Percentiles rank a stretch among this genome's conserved stretches.
Evolutionary conservation across 2,888 invertebrate species (phyloP).

Genomic region (Hirtodrosophila confusa): DNA sequence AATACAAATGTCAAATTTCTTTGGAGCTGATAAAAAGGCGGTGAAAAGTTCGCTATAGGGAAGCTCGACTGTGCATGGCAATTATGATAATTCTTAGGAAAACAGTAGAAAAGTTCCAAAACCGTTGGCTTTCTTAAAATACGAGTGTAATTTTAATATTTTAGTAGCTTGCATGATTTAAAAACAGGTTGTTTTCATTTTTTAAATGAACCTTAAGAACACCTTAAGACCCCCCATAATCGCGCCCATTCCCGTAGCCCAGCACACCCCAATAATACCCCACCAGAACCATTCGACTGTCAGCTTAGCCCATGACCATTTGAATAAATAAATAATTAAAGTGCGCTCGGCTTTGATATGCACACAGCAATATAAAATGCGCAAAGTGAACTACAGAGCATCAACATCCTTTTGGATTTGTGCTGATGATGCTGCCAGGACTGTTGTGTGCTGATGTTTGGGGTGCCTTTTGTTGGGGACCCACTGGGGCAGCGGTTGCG

Average conservation of each 20-base stretch:
- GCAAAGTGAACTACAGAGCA: slow-evolving; percentile 26
- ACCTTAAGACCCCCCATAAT: slow-evolving; percentile 8
- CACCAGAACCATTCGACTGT: not conserved
- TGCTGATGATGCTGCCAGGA: slow-evolving; percentile 39
- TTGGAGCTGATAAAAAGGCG: no score
- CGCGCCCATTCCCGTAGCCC: no score
- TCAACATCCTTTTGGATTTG: slow-evolving; percentile 37
- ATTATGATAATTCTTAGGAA: no score
- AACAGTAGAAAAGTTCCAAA: no score
- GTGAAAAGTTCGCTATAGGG: no score
- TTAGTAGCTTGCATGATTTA: slow-evolving; percentile 28
- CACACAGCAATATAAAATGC: slow-evolving; percentile 35
- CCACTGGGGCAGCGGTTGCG: slow-evolving; percentile 8
- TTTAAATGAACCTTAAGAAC: slow-evolving; percentile 29
- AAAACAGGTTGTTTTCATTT: slow-evolving; percentile 11
- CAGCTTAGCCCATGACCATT: slow-evolving; percentile 39
- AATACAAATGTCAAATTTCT: no score
- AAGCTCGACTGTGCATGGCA: no score
- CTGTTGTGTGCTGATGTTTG: not conserved
- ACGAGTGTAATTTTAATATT: not conserved
- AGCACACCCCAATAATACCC: no score
- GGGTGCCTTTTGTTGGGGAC: no score
- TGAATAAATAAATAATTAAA: slow-evolving; percentile 73
- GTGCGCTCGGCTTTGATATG: slow-evolving; percentile 38
- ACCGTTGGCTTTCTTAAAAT: not conserved